A percentile compares a stretch with the other conserved stretches of the same genome.
Conservation (phyloP, 2,113 vertebrate species). For the Oncorhynchus kisutch region DNA sequence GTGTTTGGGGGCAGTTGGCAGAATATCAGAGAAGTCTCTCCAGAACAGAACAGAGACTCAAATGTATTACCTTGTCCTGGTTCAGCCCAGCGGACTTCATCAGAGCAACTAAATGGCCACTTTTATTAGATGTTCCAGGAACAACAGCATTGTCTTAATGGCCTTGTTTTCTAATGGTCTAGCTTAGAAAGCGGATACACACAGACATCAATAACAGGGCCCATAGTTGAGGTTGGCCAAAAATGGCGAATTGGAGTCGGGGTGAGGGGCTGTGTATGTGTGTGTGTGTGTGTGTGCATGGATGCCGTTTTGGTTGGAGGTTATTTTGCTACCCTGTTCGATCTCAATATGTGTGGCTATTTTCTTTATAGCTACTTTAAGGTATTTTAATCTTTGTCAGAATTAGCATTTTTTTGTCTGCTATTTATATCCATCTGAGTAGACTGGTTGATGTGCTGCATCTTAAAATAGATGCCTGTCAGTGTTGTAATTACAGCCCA, state of each 20-base stretch:
- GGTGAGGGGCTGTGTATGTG: neutral
- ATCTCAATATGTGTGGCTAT: too few species aligned
- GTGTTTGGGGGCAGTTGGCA: constrained; percentile 36
- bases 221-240: neutral
- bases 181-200: constrained; percentile 21
- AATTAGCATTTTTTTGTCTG: neutral
- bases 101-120: constrained; percentile 25
- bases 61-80: constrained; percentile 37
- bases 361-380: too few species aligned
- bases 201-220: constrained; percentile 28
- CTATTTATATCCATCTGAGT: constrained; percentile 53
- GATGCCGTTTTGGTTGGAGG: neutral
- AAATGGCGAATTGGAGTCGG: neutral
- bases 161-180: constrained; percentile 29
- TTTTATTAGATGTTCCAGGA: constrained; percentile 50
- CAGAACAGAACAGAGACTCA: constrained; percentile 7
- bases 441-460: constrained; percentile 37
- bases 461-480: constrained; percentile 57
- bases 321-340: too few species aligned
- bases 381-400: neutral
- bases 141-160: constrained; percentile 40
- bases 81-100: constrained; percentile 8
- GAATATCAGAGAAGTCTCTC: constrained; percentile 27
- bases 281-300: neutral
- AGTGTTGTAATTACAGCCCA: constrained; percentile 54